These are phyloP conservation scores for Coecobrya sp. DNA, from an alignment of 2,888 invertebrate genomes.

Conservation along the genomic window DNA sequence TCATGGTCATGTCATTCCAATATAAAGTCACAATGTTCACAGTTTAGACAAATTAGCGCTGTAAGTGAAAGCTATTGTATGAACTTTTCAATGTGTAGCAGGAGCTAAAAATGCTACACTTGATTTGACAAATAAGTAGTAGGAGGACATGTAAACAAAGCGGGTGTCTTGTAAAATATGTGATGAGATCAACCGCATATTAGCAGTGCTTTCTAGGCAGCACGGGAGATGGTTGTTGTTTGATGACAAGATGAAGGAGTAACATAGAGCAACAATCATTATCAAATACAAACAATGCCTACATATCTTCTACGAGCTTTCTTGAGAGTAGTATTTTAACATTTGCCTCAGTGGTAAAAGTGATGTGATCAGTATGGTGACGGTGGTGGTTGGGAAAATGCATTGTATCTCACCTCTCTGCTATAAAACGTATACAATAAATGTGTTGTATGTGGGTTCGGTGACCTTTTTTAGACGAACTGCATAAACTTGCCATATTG, in stretches of 20 bases:
- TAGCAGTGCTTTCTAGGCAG: too few relatives aligned
- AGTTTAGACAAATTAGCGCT: too few relatives aligned
- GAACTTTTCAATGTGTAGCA: neutral
- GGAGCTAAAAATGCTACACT: neutral
- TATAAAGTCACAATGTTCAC: too few relatives aligned
- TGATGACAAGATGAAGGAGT: neutral
- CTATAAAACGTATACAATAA: neutral
- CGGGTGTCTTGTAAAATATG: neutral
- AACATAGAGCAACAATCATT: neutral
- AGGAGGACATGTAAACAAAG: neutral
- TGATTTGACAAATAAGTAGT: neutral
- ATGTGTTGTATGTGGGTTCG: constrained; percentile 57
- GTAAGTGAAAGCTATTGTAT: too few relatives aligned
- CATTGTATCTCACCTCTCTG: neutral
- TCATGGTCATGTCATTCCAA: too few relatives aligned
- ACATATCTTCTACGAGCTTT: neutral
- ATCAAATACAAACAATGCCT: neutral
- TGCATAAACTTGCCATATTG: constrained; percentile 26
- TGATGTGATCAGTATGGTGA: constrained; percentile 26
- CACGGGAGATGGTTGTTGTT: too few relatives aligned
- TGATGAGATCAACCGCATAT: neutral
- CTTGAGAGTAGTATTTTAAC: neutral
- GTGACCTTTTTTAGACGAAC: constrained; percentile 68
- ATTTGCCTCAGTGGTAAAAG: neutral
- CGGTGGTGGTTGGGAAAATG: constrained; percentile 39